These are phyloP conservation scores for Drepana falcataria DNA, from an alignment of 2,888 invertebrate genomes.

Conservation along the genomic window DNA sequence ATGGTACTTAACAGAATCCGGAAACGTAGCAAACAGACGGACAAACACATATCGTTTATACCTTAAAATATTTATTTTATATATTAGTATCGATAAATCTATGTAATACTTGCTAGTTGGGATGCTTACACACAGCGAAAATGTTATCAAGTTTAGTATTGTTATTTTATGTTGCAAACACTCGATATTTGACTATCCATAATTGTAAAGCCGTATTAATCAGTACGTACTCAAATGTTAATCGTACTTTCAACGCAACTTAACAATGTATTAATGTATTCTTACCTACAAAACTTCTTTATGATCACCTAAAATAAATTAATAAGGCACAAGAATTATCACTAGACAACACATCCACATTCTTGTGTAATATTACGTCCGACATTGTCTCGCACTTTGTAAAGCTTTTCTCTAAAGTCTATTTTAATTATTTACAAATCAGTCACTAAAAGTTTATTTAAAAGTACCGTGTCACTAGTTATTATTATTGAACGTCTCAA, in stretches of 20 bases:
- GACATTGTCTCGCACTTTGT: constrained; percentile 54
- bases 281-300: constrained; percentile 70
- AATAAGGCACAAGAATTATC: constrained; percentile 78
- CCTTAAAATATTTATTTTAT: too few species aligned
- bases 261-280: constrained; percentile 12
- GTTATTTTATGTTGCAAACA: too few species aligned
- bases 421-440: constrained; percentile 52
- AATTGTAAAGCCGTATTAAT: too few species aligned
- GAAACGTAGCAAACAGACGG: too few species aligned
- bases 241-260: too few species aligned
- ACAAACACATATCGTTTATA: too few species aligned
- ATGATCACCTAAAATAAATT: constrained; percentile 75
- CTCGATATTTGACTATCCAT: too few species aligned
- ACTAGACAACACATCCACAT: constrained; percentile 68
- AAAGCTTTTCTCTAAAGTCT: constrained; percentile 44
- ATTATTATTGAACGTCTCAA: constrained; percentile 42
- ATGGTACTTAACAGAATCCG: too few species aligned
- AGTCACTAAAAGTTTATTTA: constrained; percentile 53
- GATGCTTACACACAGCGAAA: too few species aligned
- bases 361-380: constrained; percentile 58
- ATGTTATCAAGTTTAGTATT: too few species aligned
- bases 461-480: constrained; percentile 46
- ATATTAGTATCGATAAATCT: not conserved
- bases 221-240: too few species aligned
- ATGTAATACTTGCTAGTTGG: not conserved